Percentiles rank a stretch among this genome's conserved stretches.
Evolutionary conservation across 2,888 invertebrate species (phyloP).

Genomic region (Prenolepis imparis): DNA sequence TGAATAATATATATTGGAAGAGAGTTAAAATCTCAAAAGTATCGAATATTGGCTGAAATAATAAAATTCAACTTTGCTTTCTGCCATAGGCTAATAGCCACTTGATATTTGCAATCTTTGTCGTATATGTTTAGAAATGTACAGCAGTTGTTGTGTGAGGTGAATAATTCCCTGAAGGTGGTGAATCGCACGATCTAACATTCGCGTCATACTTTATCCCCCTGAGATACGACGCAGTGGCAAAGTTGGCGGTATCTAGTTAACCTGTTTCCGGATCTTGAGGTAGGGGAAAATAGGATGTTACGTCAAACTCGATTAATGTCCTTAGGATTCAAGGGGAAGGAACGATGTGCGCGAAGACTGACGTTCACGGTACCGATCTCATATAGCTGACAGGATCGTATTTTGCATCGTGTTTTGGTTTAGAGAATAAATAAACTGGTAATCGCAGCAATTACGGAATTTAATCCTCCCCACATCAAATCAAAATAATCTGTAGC

Average conservation of each 20-base stretch:
- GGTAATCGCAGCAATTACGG: background rate
- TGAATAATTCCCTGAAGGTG: conserved; percentile 43
- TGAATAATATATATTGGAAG: background rate
- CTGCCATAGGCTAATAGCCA: background rate
- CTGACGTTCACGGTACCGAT: conserved; percentile 24
- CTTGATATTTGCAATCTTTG: background rate
- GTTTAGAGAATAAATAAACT: conserved; percentile 1
- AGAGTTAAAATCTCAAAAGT: background rate
- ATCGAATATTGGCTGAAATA: background rate
- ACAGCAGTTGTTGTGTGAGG: conserved; percentile 21
- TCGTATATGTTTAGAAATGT: background rate
- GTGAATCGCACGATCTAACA: conserved; percentile 18
- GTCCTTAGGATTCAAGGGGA: conserved; percentile 46
- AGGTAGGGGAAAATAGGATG: conserved; percentile 51
- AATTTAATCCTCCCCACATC: background rate
- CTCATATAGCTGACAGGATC: conserved; percentile 26
- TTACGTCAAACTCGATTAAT: conserved; percentile 54
- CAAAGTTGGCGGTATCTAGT: conserved; percentile 51
- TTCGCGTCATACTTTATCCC: conserved; percentile 38
- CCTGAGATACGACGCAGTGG: conserved; percentile 39
- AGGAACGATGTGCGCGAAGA: conserved; percentile 14
- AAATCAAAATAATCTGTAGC: background rate
- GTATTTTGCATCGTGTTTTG: conserved; percentile 4
- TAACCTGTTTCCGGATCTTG: conserved; percentile 57
- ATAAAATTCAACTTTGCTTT: conserved; percentile 1